phyloP scores from a whole-genome alignment of 1,140 invertebrate species.

The Anagrus nilaparvatae region DNA sequence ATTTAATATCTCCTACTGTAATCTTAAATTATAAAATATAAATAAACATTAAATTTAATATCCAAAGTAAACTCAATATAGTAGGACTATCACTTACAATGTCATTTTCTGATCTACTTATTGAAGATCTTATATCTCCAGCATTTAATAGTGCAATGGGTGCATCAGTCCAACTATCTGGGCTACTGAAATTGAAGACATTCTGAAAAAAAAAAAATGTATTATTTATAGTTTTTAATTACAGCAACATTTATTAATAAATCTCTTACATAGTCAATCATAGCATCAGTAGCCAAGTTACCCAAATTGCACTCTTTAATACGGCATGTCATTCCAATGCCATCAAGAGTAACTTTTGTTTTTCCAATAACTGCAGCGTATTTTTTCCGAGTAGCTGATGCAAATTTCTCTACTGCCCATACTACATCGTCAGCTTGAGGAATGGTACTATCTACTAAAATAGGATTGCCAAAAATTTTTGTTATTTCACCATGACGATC shows the following conservation, averaged over 20 bases:
- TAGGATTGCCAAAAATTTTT: conserved; percentile 62
- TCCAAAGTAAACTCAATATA: neutral
- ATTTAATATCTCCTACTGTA: conserved; percentile 45
- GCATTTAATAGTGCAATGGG: conserved; percentile 65
- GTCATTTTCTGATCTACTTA: conserved; percentile 45
- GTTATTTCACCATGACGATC: conserved; percentile 62
- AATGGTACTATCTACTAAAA: conserved; percentile 59
- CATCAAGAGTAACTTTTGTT: conserved; percentile 54
- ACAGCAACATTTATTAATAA: conserved; percentile 31
- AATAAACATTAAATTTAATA: neutral
- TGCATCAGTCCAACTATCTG: conserved; percentile 66
- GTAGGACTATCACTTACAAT: conserved; percentile 30
- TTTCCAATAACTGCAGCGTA: conserved; percentile 56
- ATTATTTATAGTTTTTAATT: too few species aligned
- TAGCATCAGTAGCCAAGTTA: conserved; percentile 69
- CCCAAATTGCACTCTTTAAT: conserved; percentile 74
- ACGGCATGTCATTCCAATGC: conserved; percentile 49
- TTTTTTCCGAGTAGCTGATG: conserved; percentile 36
- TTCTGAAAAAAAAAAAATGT: conserved; percentile 42
- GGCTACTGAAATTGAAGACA: conserved; percentile 27
- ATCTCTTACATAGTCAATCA: conserved; percentile 44
- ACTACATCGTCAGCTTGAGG: conserved; percentile 54
- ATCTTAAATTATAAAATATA: conserved; percentile 38
- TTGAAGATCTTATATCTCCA: conserved; percentile 58
- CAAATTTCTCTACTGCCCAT: conserved; percentile 26